phyloP scores from a whole-genome alignment of 2,797 vertebrate species.

The Trichosurus vulpecula region DNA sequence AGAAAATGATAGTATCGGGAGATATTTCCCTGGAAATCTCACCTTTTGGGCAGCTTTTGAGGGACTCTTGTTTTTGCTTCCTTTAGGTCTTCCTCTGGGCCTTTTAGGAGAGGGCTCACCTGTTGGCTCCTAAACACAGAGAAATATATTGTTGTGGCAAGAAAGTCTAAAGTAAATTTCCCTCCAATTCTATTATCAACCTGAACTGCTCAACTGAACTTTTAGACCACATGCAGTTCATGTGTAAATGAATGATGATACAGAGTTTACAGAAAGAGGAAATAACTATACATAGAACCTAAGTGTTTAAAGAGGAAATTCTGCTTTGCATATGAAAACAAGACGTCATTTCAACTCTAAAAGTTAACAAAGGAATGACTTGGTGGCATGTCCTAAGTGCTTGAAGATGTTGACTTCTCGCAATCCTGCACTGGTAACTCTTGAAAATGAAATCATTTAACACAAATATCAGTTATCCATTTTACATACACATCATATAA shows the following conservation, averaged over 20 bases:
- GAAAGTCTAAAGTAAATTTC: constrained; percentile 71
- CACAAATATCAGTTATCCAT: constrained; percentile 27
- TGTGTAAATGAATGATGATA: constrained; percentile 49
- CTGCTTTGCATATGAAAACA: constrained; percentile 56
- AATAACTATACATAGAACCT: constrained; percentile 52
- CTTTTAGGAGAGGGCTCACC: constrained; percentile 97
- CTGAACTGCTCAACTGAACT: constrained; percentile 52
- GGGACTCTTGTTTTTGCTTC: constrained; percentile 98
- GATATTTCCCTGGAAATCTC: constrained; percentile 80
- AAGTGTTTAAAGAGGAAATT: constrained; percentile 56
- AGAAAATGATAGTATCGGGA: constrained; percentile 62
- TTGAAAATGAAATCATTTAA: constrained; percentile 51
- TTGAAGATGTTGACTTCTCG: constrained; percentile 66
- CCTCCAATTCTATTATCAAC: constrained; percentile 58
- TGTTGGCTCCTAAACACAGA: constrained; percentile 90
- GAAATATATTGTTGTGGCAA: constrained; percentile 84
- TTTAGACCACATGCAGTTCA: constrained; percentile 59
- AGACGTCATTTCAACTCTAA: constrained; percentile 53
- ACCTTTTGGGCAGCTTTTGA: constrained; percentile 98
- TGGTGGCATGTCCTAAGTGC: constrained; percentile 42
- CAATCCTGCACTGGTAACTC: constrained; percentile 42
- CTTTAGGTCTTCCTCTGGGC: constrained; percentile 96
- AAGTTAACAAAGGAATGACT: constrained; percentile 46
- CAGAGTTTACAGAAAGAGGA: constrained; percentile 60
- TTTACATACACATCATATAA: constrained; percentile 61